Evolutionary conservation across 2,888 invertebrate genomes (phyloP), one percentile per base, ranked within the genome.

Genomic region (Eupeodes luniger): DNA sequence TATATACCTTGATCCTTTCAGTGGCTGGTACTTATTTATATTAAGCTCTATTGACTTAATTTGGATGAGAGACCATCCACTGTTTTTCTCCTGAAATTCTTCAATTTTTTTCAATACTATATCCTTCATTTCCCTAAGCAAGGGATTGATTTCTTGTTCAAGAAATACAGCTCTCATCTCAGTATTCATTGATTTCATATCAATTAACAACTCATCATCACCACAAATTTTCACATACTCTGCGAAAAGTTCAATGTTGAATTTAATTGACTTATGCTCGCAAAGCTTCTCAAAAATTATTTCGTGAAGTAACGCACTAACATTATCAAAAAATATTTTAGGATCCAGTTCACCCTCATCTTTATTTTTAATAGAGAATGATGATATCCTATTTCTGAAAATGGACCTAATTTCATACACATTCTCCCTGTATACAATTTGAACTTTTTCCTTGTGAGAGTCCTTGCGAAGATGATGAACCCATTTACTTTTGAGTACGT

Each of bases 71-170:
- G 90, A 67, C 91, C 91, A 91, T 7, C 91, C 91, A 55, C 89
- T 90, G 40, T 90, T 90, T n/a, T 89, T 82, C 40, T 91, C 89
- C 76, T 91, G 89, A 81, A 91, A 91, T 67, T 91, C 90, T 80
- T 90, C 90, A 49, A 79, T 61, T 53, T 79, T 77, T 53, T 64
- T 12, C 34, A 67, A 9, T 9, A 67, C 51, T n/a, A 7, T 34
- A 14, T 67, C 34, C 7, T 53, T 51, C 67, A 49, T 67, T 12
- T 34, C 51, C 2, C 12, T 7, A 4, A 67, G 5, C 7, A 51
- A 53, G 14, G 19, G 6, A 0, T 55, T 40, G 27, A 53, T 14
- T 53, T n/a, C 55, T 4, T 12, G 16, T 16, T 55, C 10, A 4
- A 19, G 55, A 55, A 55, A 19, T 7, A 19, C 16, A 3, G 55